Percentiles rank a stretch among this genome's conserved stretches.
phyloP scores from a whole-genome alignment of 2,888 invertebrate species.

The Apotomis betuletana region DNA sequence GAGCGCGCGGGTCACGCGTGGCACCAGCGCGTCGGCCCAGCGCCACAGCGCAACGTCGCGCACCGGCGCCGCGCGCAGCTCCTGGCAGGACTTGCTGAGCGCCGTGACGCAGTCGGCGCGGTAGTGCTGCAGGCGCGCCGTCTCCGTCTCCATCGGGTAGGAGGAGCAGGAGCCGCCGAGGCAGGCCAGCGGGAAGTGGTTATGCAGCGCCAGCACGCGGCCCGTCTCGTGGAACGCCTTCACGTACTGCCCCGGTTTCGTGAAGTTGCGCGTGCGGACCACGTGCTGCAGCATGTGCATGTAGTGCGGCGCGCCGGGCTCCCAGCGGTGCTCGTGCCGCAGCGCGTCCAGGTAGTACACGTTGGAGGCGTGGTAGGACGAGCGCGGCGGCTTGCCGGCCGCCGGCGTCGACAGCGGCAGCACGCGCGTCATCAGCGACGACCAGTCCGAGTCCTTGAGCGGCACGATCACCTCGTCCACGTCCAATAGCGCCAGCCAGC shows the following conservation, averaged over 20 bases:
- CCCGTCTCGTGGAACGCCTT: slow-evolving; percentile 97
- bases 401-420: slow-evolving; percentile 85
- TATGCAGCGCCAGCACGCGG: slow-evolving; percentile 93
- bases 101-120: slow-evolving; percentile 95
- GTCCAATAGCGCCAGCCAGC: slow-evolving; percentile 95
- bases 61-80: slow-evolving; percentile 91
- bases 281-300: slow-evolving; percentile 98
- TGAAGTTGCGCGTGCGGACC: slow-evolving; percentile 94
- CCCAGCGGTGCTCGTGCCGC: slow-evolving; percentile 90
- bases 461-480: slow-evolving; percentile 98
- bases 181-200: slow-evolving; percentile 96
- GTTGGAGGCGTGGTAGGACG: slow-evolving; percentile 94
- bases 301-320: slow-evolving; percentile 91
- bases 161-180: slow-evolving; percentile 93
- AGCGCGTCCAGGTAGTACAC: slow-evolving; percentile 96
- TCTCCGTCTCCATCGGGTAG: slow-evolving; percentile 90
- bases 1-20: slow-evolving; percentile 87
- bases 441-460: slow-evolving; percentile 88
- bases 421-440: slow-evolving; percentile 89
- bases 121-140: slow-evolving; percentile 97
- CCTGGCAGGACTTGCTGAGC: slow-evolving; percentile 91
- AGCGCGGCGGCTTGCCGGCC: slow-evolving; percentile 82
- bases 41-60: slow-evolving; percentile 95
- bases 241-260: slow-evolving; percentile 95
- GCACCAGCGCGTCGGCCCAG: slow-evolving; percentile 90